Base-by-base conservation (phyloP, 2,113 vertebrate genomes). In the Alligator mississippiensis region DNA sequence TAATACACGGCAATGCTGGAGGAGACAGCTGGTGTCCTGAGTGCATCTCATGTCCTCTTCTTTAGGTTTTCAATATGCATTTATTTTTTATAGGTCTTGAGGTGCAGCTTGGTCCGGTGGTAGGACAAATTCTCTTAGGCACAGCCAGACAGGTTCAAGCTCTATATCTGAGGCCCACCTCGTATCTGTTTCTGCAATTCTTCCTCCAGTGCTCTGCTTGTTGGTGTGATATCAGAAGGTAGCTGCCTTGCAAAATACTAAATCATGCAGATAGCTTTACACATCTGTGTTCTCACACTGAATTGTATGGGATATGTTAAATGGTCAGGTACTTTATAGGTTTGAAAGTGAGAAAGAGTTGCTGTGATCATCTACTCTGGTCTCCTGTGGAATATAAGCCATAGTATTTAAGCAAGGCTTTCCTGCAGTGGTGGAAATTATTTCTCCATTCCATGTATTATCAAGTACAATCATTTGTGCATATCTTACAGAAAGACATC, bases 261-360 rank as follows among this genome's bases (percentile, higher is more conserved):
- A 38, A 57, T 7, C 5, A 3, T 0, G 1, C 0, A 0, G 74
- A 54, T 38, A 64, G 11, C 16, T 78, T 61, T 28, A 22, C 22
- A 1, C 2, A 1, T 0, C 1, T 24, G 21, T 3, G 5, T 6
- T 3, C 4, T 1, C 12, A 27, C 55, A 2, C 17, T 2, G 57
- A 54, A 9, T 0, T n/a, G 54, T 30, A 60, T 61, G 3, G 62
- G 30, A 10, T 66, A 27, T 18, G 27, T 47, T 5, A 8, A 1
- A 6, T 62, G 54, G 18, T 30, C 30, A 38, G 30, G 11, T 9
- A 34, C 11, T 22, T 4, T 58, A 28, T 1, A 0, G 1, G 4
- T 58, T 61, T 54, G 75, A 4, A 72, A 57, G 62, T 7, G 17
- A 47, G 1, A 57, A 74, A 59, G 28, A 4, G 3, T 4, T 1